Percentiles rank a stretch among this genome's conserved stretches.
These are phyloP conservation scores for Pardalotus punctatus DNA, from an alignment of 2,113 vertebrate species.

Conservation along the genomic window DNA sequence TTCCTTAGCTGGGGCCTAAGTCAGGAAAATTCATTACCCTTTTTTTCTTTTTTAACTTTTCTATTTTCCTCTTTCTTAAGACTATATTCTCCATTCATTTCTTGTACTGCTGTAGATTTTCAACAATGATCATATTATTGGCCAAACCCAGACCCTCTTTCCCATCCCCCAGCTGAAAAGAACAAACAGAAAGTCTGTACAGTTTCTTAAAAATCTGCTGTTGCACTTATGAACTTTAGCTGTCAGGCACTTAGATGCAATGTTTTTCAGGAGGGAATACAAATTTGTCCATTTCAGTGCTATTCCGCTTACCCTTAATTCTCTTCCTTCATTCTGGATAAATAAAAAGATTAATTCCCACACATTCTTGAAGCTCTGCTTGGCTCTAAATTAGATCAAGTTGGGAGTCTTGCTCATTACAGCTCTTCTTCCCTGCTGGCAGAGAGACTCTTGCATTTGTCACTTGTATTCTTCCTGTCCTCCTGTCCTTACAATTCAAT, in stretches of 20 bases:
- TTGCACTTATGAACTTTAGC: slow-evolving; percentile 53
- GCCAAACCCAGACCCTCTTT: background rate
- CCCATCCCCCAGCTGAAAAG: background rate
- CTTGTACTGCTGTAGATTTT: background rate
- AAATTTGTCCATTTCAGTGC: slow-evolving; percentile 52
- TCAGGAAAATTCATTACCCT: slow-evolving; percentile 17
- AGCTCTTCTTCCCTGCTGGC: slow-evolving; percentile 34
- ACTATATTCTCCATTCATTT: slow-evolving; percentile 17
- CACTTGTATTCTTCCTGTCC: slow-evolving; percentile 44
- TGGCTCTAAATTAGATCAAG: slow-evolving; percentile 59
- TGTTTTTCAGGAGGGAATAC: slow-evolving; percentile 55
- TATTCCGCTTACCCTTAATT: slow-evolving; percentile 54
- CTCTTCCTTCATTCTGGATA: slow-evolving; percentile 61
- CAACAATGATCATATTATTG: slow-evolving; percentile 59
- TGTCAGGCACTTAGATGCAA: slow-evolving; percentile 36
- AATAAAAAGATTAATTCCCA: slow-evolving; percentile 68
- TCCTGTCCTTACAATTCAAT: slow-evolving; percentile 56
- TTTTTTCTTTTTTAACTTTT: background rate
- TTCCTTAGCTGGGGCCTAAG: background rate
- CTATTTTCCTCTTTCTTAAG: background rate
- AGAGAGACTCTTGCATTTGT: slow-evolving; percentile 42
- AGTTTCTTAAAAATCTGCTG: slow-evolving; percentile 29
- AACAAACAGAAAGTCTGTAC: slow-evolving; percentile 9
- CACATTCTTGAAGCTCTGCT: slow-evolving; percentile 46
- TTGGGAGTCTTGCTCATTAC: slow-evolving; percentile 55